Evolutionary conservation across 2,888 invertebrate genomes (phyloP).

Genomic region (Chrysomela aeneicollis): DNA sequence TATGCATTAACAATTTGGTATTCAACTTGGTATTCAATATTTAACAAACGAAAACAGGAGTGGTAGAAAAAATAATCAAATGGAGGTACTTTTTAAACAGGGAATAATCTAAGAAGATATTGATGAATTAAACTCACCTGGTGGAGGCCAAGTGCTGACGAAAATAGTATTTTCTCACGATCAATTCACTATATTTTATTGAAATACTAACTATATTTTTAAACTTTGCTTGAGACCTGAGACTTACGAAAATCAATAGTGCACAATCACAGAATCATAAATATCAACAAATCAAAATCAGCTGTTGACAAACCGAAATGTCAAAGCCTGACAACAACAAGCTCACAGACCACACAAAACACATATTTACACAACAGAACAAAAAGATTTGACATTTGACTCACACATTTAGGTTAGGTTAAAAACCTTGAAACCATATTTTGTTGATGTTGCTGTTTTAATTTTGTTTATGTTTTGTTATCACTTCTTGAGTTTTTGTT

Average conservation of each 20-base stretch:
- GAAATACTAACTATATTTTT: neutral
- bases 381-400: too few species aligned
- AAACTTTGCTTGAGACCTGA: neutral
- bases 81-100: neutral
- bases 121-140: neutral
- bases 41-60: too few species aligned
- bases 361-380: too few species aligned
- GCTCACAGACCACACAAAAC: too few species aligned
- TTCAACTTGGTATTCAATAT: too few species aligned
- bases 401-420: too few species aligned
- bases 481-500: neutral
- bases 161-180: neutral
- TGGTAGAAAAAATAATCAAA: too few species aligned
- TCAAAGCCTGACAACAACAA: neutral
- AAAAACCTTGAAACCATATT: too few species aligned
- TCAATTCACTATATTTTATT: neutral
- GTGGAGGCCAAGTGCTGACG: neutral
- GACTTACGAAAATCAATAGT: neutral
- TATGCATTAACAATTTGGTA: too few species aligned
- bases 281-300: neutral
- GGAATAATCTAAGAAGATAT: neutral
- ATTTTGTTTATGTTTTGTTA: neutral
- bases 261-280: neutral
- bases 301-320: neutral
- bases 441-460: neutral